Conservation (phyloP, 1,140 invertebrate genomes). For the Tetragonula clypearis region DNA sequence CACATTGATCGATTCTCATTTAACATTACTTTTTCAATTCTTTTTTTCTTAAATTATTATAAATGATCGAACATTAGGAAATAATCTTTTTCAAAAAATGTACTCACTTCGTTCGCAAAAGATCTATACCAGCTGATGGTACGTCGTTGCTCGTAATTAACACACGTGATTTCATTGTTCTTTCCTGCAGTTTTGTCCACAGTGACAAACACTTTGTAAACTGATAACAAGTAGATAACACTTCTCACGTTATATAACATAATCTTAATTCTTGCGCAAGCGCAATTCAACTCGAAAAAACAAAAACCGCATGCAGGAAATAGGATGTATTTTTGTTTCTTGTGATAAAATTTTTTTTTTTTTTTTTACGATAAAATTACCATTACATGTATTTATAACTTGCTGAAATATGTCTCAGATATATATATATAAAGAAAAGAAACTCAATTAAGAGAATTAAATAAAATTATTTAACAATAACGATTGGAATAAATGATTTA, state of each 20-base stretch:
- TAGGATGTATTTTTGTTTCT: not conserved
- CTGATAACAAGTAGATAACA: not conserved
- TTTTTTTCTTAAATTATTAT: not conserved
- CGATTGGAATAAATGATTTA: not conserved
- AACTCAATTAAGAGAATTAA: not conserved
- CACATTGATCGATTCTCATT: not conserved
- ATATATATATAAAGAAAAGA: not conserved
- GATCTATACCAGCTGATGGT: constrained; percentile 75
- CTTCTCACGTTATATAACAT: constrained; percentile 35
- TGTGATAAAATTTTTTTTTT: no score
- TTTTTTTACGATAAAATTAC: no score
- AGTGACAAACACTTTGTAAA: not conserved
- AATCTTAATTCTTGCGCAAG: constrained; percentile 7
- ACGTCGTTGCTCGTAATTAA: constrained; percentile 79
- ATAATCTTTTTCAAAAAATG: not conserved
- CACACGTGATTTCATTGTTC: constrained; percentile 74
- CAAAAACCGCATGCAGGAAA: not conserved
- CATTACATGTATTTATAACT: not conserved
- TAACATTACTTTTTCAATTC: not conserved
- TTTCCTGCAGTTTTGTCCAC: not conserved
- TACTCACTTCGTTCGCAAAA: constrained; percentile 72
- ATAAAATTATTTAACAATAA: not conserved
- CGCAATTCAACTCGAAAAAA: not conserved
- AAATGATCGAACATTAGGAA: not conserved
- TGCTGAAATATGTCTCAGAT: not conserved